Evolutionary conservation across 1,140 invertebrate genomes (phyloP).

Genomic region (Philopotamus ludificatus): DNA sequence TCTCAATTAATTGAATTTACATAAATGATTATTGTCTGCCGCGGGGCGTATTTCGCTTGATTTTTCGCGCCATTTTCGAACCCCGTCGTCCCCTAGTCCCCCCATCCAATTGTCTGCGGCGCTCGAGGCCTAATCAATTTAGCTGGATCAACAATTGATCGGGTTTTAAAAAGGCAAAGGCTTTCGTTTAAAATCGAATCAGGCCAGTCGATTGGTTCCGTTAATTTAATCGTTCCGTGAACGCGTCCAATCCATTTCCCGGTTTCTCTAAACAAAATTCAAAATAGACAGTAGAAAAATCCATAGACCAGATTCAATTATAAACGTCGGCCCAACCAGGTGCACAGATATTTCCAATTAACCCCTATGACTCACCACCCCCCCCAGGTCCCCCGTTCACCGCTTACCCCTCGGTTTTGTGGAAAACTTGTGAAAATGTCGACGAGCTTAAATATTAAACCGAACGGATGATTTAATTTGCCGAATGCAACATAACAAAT

Average conservation of each 20-base stretch:
- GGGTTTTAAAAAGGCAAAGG: neutral
- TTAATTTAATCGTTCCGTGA: slow-evolving; percentile 23
- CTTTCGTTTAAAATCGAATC: slow-evolving; percentile 3
- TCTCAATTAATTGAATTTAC: neutral
- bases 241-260: slow-evolving; percentile 23
- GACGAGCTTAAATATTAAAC: too few relatives aligned
- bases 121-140: neutral
- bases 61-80: neutral
- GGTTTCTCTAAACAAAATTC: slow-evolving; percentile 13
- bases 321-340: slow-evolving; percentile 10
- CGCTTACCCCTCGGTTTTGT: too few relatives aligned
- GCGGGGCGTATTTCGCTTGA: neutral
- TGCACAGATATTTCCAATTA: slow-evolving; percentile 25
- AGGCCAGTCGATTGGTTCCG: slow-evolving; percentile 8
- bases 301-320: slow-evolving; percentile 13
- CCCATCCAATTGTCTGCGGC: too few relatives aligned
- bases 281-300: slow-evolving; percentile 7
- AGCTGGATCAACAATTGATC: neutral
- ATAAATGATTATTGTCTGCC: neutral
- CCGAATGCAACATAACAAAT: too few relatives aligned
- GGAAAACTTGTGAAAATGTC: too few relatives aligned
- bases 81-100: neutral
- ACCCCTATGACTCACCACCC: slow-evolving; percentile 1
- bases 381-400: neutral
- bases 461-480: too few relatives aligned